Evolutionary conservation across 2,797 vertebrate species (phyloP).

Genomic region (Salmo trutta): DNA sequence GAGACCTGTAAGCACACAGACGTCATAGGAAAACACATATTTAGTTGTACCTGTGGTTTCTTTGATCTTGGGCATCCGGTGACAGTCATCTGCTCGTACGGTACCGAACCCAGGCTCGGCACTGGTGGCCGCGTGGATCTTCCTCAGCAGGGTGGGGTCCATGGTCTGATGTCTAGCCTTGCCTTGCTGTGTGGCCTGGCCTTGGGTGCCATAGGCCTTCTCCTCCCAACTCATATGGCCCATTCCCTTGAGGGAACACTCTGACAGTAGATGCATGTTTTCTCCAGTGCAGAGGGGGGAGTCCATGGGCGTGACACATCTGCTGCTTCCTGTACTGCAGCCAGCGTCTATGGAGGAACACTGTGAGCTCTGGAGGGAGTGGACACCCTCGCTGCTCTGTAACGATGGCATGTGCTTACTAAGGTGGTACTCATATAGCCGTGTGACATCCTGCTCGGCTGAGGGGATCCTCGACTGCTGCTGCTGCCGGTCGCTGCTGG

Average conservation of each 20-base stretch:
- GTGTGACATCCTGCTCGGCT: slow-evolving; percentile 80
- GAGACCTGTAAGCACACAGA: slow-evolving; percentile 9
- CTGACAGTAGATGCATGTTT: slow-evolving; percentile 83
- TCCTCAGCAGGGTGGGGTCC: slow-evolving; percentile 85
- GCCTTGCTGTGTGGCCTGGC: slow-evolving; percentile 74
- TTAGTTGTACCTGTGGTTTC: slow-evolving; percentile 99
- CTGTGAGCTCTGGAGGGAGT: slow-evolving; percentile 94
- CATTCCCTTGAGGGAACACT: slow-evolving; percentile 82
- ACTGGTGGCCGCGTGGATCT: slow-evolving; percentile 85
- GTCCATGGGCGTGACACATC: slow-evolving; percentile 90
- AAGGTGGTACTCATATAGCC: slow-evolving; percentile 89
- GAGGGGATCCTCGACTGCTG: slow-evolving; percentile 76
- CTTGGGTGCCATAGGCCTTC: slow-evolving; percentile 77
- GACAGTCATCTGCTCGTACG: slow-evolving; percentile 86
- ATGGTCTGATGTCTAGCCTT: slow-evolving; percentile 82
- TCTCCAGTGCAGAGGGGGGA: slow-evolving; percentile 90
- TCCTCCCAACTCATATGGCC: slow-evolving; percentile 82
- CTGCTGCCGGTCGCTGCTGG: slow-evolving; percentile 72
- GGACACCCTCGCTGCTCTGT: slow-evolving; percentile 90
- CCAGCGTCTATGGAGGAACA: slow-evolving; percentile 95
- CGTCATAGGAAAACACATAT: slow-evolving; percentile 56
- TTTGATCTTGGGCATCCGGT: slow-evolving; percentile 96
- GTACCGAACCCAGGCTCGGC: slow-evolving; percentile 85
- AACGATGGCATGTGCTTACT: slow-evolving; percentile 93
- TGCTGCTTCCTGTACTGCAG: slow-evolving; percentile 91